Conservation (phyloP, 2,888 invertebrate species). For the Lasioglossum pauxillum region DNA sequence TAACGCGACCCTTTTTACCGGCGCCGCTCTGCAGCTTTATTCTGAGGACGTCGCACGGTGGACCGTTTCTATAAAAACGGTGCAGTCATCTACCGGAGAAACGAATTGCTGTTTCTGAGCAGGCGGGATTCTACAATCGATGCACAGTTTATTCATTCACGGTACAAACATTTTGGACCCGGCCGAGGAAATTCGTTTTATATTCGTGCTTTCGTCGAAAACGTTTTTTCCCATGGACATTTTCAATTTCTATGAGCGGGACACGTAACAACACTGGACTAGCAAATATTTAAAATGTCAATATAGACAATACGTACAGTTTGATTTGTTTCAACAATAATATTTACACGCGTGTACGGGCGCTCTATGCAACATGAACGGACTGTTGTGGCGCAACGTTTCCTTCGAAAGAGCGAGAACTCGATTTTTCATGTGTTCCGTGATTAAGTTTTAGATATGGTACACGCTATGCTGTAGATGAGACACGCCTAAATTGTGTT, state of each 20-base stretch:
- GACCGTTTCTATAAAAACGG: background rate
- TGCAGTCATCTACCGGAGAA: background rate
- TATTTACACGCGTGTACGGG: background rate
- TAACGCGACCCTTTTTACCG: background rate
- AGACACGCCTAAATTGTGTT: background rate
- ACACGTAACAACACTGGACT: too few species aligned
- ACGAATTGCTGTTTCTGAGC: background rate
- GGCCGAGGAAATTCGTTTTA: background rate
- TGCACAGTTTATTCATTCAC: background rate
- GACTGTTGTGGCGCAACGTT: background rate
- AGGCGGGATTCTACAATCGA: background rate
- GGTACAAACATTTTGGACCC: background rate
- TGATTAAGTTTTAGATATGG: background rate
- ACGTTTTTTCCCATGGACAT: background rate
- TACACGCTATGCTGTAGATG: background rate
- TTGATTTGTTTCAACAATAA: background rate
- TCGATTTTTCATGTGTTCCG: background rate
- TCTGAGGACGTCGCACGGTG: background rate
- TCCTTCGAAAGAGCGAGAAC: background rate
- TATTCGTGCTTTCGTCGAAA: background rate
- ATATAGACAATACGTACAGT: background rate
- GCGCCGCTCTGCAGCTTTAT: background rate
- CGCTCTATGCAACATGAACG: background rate
- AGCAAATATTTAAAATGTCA: background rate
- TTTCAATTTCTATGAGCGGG: background rate